Evolutionary conservation across 1,140 invertebrate species (phyloP), one percentile per base, ranked within the genome.

Genomic region (Homalodisca vitripennis): DNA sequence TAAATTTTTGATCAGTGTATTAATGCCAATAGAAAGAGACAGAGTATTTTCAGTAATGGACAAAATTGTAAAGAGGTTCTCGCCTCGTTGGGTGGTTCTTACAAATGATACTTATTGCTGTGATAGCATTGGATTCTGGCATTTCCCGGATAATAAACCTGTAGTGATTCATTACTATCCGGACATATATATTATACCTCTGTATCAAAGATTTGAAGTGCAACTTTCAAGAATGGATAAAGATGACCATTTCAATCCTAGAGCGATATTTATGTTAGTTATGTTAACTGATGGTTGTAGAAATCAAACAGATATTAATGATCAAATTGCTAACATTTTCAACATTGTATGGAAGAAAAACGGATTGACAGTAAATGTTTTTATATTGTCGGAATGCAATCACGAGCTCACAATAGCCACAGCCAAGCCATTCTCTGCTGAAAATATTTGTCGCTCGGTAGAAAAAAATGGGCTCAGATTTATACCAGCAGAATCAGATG

Each of bases 51-150:
- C 14, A 29, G 14, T 60, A 14, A 60, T n/a, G 6, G 3, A 22
- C 12, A 24, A 2, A 30, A 27, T 22, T 2, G 55, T 60, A 12
- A 60, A 22, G 12, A n/a, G 29, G 14, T 22, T 22, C 22, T 26
- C 24, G 6, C 26, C 26, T 27, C 2, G 13, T 26, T 60, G 27
- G 24, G 14, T 26, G 6, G 6, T 60, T 27, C 2, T 27, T 27
- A 12, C 24, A 27, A 30, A 27, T 12, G 55, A 60, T 60, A 60
- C 55, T 27, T 60, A 27, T 30, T 60, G 55, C 27, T 60, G 55
- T 60, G 55, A 60, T 22, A 27, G 12, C 10, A 27, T 60, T 10
- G 55, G 29, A 6, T 12, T 27, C 13, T 22, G 10, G 10, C 6
- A 6, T 6, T 30, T 27, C n/a, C 24, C 22, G 26, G 26, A 26